A percentile compares a stretch with the other conserved stretches of the same genome.
These are phyloP conservation scores for Agapostemon virescens DNA, from an alignment of 2,888 invertebrate genomes.

Conservation along the genomic window DNA sequence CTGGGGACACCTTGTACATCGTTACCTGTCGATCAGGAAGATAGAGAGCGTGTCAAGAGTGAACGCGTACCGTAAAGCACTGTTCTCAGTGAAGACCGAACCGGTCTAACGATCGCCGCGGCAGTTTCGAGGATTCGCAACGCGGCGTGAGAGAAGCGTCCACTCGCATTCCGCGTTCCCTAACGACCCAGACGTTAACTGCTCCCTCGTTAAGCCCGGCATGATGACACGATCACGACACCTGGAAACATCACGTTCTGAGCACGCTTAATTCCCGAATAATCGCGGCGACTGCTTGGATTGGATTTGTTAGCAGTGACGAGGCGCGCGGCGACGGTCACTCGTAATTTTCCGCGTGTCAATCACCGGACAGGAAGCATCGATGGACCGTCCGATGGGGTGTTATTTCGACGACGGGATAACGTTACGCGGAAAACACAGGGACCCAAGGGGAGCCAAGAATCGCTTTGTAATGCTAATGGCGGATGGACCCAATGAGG, in stretches of 20 bases:
- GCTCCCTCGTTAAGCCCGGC: conserved; percentile 62
- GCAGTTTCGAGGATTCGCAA: conserved; percentile 39
- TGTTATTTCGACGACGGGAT: not conserved
- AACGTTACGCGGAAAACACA: not conserved
- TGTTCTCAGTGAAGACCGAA: conserved; percentile 39
- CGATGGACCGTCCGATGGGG: not conserved
- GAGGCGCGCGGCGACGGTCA: not conserved
- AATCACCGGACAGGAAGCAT: conserved; percentile 20
- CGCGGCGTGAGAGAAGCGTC: conserved; percentile 25
- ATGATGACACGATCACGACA: conserved; percentile 54
- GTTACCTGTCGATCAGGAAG: not conserved
- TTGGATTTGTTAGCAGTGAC: conserved; percentile 50
- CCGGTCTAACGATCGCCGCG: conserved; percentile 25
- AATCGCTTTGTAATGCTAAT: conserved; percentile 4
- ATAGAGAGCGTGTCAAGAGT: conserved; percentile 26
- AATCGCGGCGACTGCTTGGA: conserved; percentile 51
- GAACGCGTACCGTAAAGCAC: conserved; percentile 28
- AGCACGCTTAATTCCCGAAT: conserved; percentile 53
- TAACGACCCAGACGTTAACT: conserved; percentile 65
- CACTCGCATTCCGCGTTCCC: conserved; percentile 45
- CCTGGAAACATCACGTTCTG: conserved; percentile 61
- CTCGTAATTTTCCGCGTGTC: conserved; percentile 42
- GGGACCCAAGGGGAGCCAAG: not conserved
- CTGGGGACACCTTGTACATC: not conserved
- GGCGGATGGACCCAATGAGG: not conserved